phyloP scores from a whole-genome alignment of 2,888 invertebrate species.

The Meteorus cinctellus region DNA sequence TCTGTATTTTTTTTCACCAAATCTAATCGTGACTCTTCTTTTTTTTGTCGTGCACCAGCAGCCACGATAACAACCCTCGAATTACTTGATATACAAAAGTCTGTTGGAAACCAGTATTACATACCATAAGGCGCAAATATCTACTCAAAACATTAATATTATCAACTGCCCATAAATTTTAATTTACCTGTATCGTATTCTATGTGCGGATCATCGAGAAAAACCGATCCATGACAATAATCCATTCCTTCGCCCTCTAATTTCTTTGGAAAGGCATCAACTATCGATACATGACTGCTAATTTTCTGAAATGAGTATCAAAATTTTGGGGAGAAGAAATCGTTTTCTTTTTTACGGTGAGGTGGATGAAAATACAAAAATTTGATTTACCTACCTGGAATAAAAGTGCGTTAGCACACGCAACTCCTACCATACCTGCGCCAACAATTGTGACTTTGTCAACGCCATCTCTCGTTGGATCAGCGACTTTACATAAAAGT shows the following conservation, averaged over 20 bases:
- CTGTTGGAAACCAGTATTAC: conserved; percentile 54
- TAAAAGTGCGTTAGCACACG: conserved; percentile 77
- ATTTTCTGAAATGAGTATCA: conserved; percentile 72
- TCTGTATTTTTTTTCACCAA: conserved; percentile 76
- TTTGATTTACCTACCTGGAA: conserved; percentile 74
- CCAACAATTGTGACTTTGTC: conserved; percentile 80
- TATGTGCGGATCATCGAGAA: conserved; percentile 76
- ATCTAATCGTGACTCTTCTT: conserved; percentile 75
- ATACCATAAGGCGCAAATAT: neutral
- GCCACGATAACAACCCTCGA: conserved; percentile 76
- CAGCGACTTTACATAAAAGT: conserved; percentile 65
- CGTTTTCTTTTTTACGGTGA: neutral
- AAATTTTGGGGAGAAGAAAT: neutral
- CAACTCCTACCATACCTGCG: conserved; percentile 79
- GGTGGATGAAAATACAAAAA: neutral
- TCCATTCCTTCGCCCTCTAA: conserved; percentile 80
- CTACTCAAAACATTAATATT: neutral
- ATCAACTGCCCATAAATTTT: neutral
- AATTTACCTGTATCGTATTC: conserved; percentile 76
- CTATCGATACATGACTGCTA: conserved; percentile 77
- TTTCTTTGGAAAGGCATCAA: conserved; percentile 78
- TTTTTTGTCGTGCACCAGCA: conserved; percentile 76
- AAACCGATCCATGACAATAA: conserved; percentile 77
- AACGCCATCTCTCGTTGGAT: conserved; percentile 66
- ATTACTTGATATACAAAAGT: conserved; percentile 74